Evolutionary conservation across 2,113 vertebrate genomes (phyloP).

Genomic region (Saguinus imperator): DNA sequence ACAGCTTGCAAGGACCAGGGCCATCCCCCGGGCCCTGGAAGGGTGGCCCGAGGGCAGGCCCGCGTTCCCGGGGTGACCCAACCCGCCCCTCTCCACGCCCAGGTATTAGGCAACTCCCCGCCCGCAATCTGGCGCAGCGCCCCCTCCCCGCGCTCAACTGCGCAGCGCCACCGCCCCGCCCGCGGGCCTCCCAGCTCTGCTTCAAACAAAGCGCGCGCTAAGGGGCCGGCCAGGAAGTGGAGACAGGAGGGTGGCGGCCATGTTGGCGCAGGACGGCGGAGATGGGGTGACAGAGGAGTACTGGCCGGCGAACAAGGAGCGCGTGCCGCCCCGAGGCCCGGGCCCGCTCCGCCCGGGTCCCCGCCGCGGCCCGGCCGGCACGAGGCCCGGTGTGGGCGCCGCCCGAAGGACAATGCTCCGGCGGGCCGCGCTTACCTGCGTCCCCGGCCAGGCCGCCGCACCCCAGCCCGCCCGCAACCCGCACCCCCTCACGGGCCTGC

Average conservation of each 20-base stretch:
- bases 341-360: background rate
- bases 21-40: too few species aligned
- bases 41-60: background rate
- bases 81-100: too few species aligned
- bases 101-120: too few species aligned
- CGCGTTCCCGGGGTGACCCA: too few species aligned
- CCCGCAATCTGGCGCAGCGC: too few species aligned
- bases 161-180: background rate
- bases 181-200: background rate
- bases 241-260: conserved; percentile 55
- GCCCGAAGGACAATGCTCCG: conserved; percentile 72
- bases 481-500: background rate
- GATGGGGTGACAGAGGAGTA: background rate
- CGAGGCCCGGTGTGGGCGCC: conserved; percentile 70
- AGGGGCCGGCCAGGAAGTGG: background rate
- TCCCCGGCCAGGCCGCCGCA: background rate
- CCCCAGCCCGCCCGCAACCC: background rate
- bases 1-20: background rate
- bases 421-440: conserved; percentile 54
- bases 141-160: conserved; percentile 13
- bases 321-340: conserved; percentile 42
- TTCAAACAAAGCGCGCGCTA: conserved; percentile 69
- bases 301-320: conserved; percentile 72
- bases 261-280: conserved; percentile 65
- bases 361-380: conserved; percentile 52